Evolutionary conservation across 2,888 invertebrate species (phyloP).

Genomic region (Drosophila infuscata): DNA sequence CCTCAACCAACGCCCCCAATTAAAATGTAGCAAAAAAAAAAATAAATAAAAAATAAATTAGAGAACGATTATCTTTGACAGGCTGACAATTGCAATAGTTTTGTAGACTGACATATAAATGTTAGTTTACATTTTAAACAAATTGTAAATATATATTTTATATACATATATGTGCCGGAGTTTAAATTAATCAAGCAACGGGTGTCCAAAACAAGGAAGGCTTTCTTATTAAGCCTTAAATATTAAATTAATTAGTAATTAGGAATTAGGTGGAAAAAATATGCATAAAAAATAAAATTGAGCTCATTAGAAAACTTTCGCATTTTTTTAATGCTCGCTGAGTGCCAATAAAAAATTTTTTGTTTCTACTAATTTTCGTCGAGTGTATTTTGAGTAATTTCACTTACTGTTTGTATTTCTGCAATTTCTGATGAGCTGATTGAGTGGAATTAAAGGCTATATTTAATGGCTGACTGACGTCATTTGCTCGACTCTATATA

Average conservation of each 20-base stretch:
- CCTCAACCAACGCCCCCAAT: neutral
- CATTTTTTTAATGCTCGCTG: neutral
- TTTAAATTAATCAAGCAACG: neutral
- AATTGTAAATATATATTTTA: neutral
- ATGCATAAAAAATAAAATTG: neutral
- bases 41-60: neutral
- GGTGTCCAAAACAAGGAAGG: neutral
- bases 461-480: constrained; percentile 38
- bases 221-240: too few relatives aligned
- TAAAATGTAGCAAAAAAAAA: neutral
- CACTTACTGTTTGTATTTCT: neutral
- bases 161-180: neutral
- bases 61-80: neutral
- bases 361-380: neutral
- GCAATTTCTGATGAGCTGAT: neutral
- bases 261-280: neutral
- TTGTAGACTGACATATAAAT: neutral
- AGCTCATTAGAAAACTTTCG: too few relatives aligned
- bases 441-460: constrained; percentile 9
- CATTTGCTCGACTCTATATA: constrained; percentile 10
- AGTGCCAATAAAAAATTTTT: neutral
- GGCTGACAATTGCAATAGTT: neutral
- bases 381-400: neutral
- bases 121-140: neutral
- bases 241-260: too few relatives aligned